Evolutionary conservation across 2,113 vertebrate species (phyloP).

Genomic region (Dicerorhinus sumatrensis): DNA sequence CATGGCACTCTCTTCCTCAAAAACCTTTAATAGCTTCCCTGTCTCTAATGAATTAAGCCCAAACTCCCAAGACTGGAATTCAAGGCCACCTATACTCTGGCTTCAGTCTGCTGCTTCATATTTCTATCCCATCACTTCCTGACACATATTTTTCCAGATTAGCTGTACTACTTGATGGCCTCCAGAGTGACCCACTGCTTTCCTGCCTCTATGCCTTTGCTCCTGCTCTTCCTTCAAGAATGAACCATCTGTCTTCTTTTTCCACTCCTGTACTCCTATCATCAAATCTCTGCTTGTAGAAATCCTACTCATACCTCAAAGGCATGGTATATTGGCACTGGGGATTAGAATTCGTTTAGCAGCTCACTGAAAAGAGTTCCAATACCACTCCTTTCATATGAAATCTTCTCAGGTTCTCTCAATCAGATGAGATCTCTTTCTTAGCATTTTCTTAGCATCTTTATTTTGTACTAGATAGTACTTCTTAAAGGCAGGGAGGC

Average conservation of each 20-base stretch:
- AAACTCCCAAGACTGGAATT: slow-evolving; percentile 7
- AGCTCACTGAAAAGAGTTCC: neutral
- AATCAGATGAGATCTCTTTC: neutral
- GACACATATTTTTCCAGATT: neutral
- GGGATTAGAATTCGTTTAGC: neutral
- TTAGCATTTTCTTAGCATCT: slow-evolving; percentile 18
- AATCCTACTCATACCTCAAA: neutral
- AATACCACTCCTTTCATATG: neutral
- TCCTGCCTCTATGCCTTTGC: neutral
- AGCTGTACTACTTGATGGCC: neutral
- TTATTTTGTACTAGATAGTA: slow-evolving; percentile 33
- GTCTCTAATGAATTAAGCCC: neutral
- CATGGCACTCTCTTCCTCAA: neutral
- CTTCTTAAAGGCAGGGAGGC: neutral
- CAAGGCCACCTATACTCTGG: neutral
- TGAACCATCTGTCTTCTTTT: neutral
- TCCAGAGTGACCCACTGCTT: neutral
- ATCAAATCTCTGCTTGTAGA: slow-evolving; percentile 22
- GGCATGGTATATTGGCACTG: neutral
- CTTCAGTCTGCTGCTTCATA: neutral
- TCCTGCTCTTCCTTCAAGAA: neutral
- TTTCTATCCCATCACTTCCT: slow-evolving; percentile 13
- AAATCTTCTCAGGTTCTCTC: slow-evolving; percentile 9
- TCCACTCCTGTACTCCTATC: neutral
- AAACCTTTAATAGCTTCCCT: neutral